These are phyloP conservation scores for Barnardius zonarius DNA, from an alignment of 2,113 vertebrate species.

Conservation along the genomic window DNA sequence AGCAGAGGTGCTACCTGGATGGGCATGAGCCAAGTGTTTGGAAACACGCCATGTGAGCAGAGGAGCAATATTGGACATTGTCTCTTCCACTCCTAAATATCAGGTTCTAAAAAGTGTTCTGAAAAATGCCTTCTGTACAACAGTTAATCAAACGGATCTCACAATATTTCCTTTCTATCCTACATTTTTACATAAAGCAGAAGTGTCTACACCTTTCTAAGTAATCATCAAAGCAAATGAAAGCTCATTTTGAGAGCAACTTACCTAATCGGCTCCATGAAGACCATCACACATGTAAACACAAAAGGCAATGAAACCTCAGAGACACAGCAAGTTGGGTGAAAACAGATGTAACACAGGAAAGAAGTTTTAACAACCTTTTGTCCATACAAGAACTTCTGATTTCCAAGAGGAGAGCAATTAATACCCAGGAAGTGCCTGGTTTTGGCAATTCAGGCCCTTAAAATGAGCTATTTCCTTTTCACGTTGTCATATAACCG, in stretches of 20 bases:
- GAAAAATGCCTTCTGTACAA: background rate
- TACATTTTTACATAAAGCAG: background rate
- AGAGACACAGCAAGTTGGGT: background rate
- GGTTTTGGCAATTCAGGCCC: conserved; percentile 33
- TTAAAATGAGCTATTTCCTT: background rate
- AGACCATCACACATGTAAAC: background rate
- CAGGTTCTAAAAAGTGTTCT: background rate
- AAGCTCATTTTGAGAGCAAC: background rate
- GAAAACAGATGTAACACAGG: background rate
- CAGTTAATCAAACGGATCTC: background rate
- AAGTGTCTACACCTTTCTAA: background rate
- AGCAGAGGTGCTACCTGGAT: background rate
- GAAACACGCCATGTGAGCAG: background rate
- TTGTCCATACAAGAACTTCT: background rate
- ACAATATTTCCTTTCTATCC: background rate
- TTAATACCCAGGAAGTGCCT: background rate
- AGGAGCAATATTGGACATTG: background rate
- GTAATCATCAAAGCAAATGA: background rate
- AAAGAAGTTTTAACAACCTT: background rate
- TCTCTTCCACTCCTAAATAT: background rate
- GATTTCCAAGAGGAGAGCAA: background rate
- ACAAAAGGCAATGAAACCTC: background rate
- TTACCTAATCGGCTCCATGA: background rate
- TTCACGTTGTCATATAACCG: background rate
- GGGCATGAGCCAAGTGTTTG: background rate